These are phyloP conservation scores for Anoplophora glabripennis DNA, from an alignment of 1,140 invertebrate species.

Conservation along the genomic window DNA sequence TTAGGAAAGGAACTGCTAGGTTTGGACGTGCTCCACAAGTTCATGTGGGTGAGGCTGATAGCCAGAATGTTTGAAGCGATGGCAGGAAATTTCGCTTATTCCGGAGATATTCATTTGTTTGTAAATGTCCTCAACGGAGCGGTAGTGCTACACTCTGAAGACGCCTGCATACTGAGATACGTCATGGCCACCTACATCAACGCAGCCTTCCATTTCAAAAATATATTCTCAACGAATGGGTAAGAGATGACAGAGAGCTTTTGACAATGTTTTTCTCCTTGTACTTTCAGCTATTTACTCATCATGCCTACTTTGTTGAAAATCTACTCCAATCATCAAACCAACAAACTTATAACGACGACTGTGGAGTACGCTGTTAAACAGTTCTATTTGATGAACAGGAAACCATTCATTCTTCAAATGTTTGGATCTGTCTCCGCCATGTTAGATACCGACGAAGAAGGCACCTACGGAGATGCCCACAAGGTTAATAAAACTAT, in stretches of 20 bases:
- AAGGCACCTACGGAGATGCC: constrained; percentile 80
- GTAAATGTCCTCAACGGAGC: constrained; percentile 97
- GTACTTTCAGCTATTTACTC: constrained; percentile 74
- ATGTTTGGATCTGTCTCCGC: constrained; percentile 98
- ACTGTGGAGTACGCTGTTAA: constrained; percentile 98
- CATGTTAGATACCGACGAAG: constrained; percentile 90
- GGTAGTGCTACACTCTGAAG: constrained; percentile 94
- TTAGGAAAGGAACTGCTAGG: constrained; percentile 91
- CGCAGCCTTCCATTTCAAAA: constrained; percentile 97
- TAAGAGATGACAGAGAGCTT: constrained; percentile 45
- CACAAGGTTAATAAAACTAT: constrained; percentile 74
- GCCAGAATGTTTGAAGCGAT: constrained; percentile 98
- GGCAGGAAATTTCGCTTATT: constrained; percentile 97
- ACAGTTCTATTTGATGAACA: constrained; percentile 97
- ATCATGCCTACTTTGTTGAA: constrained; percentile 97
- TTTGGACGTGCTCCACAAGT: constrained; percentile 95
- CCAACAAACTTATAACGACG: constrained; percentile 89
- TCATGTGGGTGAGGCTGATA: constrained; percentile 96
- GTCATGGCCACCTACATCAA: constrained; percentile 97
- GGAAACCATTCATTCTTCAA: constrained; percentile 97
- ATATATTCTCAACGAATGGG: constrained; percentile 98
- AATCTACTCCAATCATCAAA: constrained; percentile 97
- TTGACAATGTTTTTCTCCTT: not conserved
- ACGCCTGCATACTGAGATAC: constrained; percentile 90
- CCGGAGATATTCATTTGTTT: constrained; percentile 95